Evolutionary conservation across 2,113 vertebrate species (phyloP).

Genomic region (Takifugu bimaculatus): DNA sequence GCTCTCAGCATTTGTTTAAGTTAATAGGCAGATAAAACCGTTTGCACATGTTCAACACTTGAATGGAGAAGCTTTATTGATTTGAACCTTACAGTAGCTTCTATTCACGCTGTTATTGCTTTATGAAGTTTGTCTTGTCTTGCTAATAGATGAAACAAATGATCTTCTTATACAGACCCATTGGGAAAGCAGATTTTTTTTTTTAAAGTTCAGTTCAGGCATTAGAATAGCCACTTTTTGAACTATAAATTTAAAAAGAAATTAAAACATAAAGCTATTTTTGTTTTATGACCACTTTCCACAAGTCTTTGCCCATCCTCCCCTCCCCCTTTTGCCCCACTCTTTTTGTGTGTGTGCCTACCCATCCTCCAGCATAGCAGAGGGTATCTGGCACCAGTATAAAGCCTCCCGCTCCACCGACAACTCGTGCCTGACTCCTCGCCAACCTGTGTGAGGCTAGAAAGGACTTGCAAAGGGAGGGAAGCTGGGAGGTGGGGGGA

Average conservation of each 20-base stretch:
- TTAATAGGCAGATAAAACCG: conserved; percentile 3
- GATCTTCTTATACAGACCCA: no score
- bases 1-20: no score
- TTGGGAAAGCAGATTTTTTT: no score
- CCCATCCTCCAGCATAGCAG: conserved; percentile 64
- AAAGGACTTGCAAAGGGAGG: conserved; percentile 56
- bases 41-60: no score
- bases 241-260: neutral
- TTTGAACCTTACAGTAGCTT: no score
- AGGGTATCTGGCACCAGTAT: conserved; percentile 70
- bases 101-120: no score
- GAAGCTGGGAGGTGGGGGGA: conserved; percentile 38
- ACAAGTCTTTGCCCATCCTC: conserved; percentile 27
- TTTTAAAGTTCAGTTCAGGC: no score
- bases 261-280: neutral
- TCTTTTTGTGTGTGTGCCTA: conserved; percentile 36
- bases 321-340: conserved; percentile 22
- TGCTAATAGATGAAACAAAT: no score
- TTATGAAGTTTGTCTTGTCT: no score
- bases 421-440: conserved; percentile 69
- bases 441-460: conserved; percentile 68
- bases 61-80: no score
- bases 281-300: conserved; percentile 22
- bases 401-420: conserved; percentile 68
- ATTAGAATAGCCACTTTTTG: neutral